Conservation (phyloP, 2,888 invertebrate genomes). For the Notocelia uddmanniana region DNA sequence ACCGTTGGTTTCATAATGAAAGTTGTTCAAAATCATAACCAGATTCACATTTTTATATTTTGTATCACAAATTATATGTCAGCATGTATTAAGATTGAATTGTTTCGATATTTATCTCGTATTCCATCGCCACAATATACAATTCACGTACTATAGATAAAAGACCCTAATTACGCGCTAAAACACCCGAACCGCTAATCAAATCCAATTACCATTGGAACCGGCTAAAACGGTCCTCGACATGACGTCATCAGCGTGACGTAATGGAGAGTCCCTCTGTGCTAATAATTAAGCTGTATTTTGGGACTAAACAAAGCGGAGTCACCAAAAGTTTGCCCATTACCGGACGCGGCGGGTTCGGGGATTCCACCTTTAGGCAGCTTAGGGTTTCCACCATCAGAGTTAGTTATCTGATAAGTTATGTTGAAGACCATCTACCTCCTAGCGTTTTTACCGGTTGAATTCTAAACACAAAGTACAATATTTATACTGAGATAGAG, state of each 20-base stretch:
- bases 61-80: too few relatives aligned
- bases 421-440: too few relatives aligned
- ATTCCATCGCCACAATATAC: neutral
- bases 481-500: too few relatives aligned
- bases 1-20: too few relatives aligned
- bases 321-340: conserved; percentile 66
- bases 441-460: too few relatives aligned
- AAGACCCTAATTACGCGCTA: conserved; percentile 15
- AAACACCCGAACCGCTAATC: conserved; percentile 34
- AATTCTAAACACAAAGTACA: too few relatives aligned
- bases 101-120: too few relatives aligned
- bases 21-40: too few relatives aligned
- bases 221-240: conserved; percentile 15
- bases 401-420: too few relatives aligned
- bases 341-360: conserved; percentile 55
- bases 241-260: conserved; percentile 37
- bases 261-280: conserved; percentile 46
- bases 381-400: conserved; percentile 20
- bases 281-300: conserved; percentile 74
- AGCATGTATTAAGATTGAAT: too few relatives aligned
- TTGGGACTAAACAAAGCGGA: conserved; percentile 66
- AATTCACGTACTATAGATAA: neutral
- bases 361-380: conserved; percentile 11
- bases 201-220: conserved; percentile 42
- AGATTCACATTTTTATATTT: too few relatives aligned